Evolutionary conservation across 2,888 invertebrate species (phyloP), one percentile per base, ranked within the genome.

Genomic region (Willowsia nigromaculata): DNA sequence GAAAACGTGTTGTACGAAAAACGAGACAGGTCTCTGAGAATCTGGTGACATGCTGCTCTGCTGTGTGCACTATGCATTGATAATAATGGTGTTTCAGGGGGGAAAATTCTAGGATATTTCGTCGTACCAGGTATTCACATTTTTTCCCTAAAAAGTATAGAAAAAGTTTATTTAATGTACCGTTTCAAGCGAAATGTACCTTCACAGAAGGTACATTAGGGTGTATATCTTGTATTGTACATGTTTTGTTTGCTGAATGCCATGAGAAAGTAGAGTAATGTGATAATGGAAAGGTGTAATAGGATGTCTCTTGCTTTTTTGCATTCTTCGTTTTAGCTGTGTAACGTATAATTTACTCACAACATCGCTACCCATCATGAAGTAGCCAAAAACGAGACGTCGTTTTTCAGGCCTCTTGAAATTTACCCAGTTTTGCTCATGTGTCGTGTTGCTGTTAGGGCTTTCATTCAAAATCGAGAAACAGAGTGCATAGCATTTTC

Each of bases 1-100:
- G 74, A 1, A 76, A 33, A 76, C 76, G 18, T 76, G 76, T 50
- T 33, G 76, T 50, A 33, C 27, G n/a, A n/a, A 76, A 76, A 76
- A 76, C 53, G 50, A 50, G 76, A 76, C 76, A 76, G 53, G 47
- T 76, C 47, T 53, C 27, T 15, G 59, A 59, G 59, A 80, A 80
- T 80, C 80, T 80, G 59, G 80, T 40, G 80, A 80, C 80, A 80
- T 37, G 80, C 80, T 80, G 80, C 56, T 80, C n/a, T n/a, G n/a
- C n/a, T n/a, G n/a, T n/a, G 37, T 59, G 59, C 56, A 59, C 59
- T 59, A 56, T 40, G 59, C 76, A 53, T 50, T 76, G 76, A 50
- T 47, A 50, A 74, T 74, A 50, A 47, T 18, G 56, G 37, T 56
- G 53, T 78, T 56, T 56, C 59, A 40, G n/a, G 56, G 30, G 59